A percentile compares a stretch with the other conserved stretches of the same genome.
These are phyloP conservation scores for Cyprinus carpio DNA, from an alignment of 2,113 vertebrate genomes.

Conservation along the genomic window DNA sequence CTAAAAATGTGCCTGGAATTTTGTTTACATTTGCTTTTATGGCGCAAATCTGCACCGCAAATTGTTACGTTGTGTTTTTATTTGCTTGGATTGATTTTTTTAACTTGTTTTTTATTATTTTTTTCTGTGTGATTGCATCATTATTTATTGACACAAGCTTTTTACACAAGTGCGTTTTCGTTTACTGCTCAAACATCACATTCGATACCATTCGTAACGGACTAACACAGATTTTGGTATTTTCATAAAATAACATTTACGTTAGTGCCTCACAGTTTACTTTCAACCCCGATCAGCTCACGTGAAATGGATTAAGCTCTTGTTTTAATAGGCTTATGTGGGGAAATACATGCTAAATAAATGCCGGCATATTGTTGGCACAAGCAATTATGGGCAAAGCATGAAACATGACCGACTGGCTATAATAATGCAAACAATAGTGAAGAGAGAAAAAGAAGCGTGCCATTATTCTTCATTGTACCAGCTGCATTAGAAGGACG, in stretches of 20 bases:
- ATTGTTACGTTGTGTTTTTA: neutral
- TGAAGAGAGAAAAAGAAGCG: neutral
- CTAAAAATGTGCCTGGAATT: slow-evolving; percentile 53
- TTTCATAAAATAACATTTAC: too few relatives aligned
- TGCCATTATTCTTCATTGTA: neutral
- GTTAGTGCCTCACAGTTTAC: neutral
- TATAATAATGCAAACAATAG: slow-evolving; percentile 9
- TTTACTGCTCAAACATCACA: neutral
- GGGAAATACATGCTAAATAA: slow-evolving; percentile 27
- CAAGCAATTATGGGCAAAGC: slow-evolving; percentile 36
- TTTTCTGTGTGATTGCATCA: neutral
- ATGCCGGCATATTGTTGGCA: slow-evolving; percentile 1
- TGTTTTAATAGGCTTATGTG: neutral
- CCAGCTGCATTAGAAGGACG: slow-evolving; percentile 20
- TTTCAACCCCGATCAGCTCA: neutral
- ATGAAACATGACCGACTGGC: slow-evolving; percentile 9
- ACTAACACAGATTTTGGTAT: neutral
- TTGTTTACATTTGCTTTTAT: slow-evolving; percentile 50
- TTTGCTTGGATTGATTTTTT: slow-evolving; percentile 11
- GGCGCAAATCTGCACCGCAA: slow-evolving; percentile 25
- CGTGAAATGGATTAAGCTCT: neutral
- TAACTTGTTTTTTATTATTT: neutral
- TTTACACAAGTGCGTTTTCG: neutral
- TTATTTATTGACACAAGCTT: slow-evolving; percentile 49
- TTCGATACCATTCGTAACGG: neutral